Base-by-base conservation (phyloP, 2,113 vertebrate species). In the Macrotus californicus region DNA sequence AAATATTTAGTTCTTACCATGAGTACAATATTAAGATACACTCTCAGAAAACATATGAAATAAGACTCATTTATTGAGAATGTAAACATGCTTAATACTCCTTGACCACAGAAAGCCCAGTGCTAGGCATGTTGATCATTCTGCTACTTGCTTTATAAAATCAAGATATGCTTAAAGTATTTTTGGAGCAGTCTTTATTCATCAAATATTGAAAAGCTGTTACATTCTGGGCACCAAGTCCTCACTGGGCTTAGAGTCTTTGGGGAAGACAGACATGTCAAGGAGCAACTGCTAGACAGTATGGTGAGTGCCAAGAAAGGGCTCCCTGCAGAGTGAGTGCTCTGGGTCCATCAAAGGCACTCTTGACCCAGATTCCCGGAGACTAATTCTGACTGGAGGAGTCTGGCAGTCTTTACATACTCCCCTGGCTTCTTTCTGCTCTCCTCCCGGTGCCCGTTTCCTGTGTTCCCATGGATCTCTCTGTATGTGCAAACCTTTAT, bases 1-100 rank as follows among this genome's bases (percentile, higher is more conserved):
- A 91, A 79, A 56, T 69, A 82, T 69, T 94, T 95, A 83, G 56
- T 70, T 91, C 50, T 69, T 69, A 56, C 46, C 26, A 29, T 43
- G 31, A 91, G 5, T 14, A 24, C 1, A 12, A 1, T 36, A 12
- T 24, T 79, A 24, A 80, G 12, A 1, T 64, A 22, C 59, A 21
- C 15, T 70, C 21, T 46, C 29, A 22, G 39, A 59, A 82, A 64
- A 11, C 10, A 39, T 79, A 67, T 14, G 39, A 73, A 59, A 26
- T 83, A 77, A 82, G 29, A 92, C n/a, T 50, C 26, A 29, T 36
- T 90, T 16, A 59, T 3, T 61, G 19, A 43, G 50, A 94, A 81
- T 12, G 29, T 21, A 93, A 36, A 48, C 34, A 34, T 72, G 6
- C 2, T 61, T 75, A 22, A 66, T 34, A 41, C 6, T 41, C 67